Evolutionary conservation across 2,113 vertebrate species (phyloP), one percentile per base, ranked within the genome.

Genomic region (Muntiacus muntjak): DNA sequence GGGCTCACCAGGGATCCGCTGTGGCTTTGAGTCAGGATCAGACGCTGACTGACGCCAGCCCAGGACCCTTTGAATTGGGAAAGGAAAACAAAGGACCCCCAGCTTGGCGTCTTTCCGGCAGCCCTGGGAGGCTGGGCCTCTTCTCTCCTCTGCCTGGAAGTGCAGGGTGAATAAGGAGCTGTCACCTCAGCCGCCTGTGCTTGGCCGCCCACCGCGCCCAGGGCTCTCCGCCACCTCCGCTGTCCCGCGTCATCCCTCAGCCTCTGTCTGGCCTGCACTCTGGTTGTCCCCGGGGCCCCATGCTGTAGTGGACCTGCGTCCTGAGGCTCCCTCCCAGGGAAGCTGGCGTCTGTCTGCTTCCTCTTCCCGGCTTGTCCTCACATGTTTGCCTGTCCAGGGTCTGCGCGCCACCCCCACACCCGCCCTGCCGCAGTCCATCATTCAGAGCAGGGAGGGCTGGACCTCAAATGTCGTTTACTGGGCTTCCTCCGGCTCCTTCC

Each of bases 11-110:
- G 47, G 52, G 25, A 58, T 86, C 76, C 50, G 47, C 92, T 87
- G 76, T 93, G 98, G 97, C 89, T 97, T 96, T 91, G 95, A 95
- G 81, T 93, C 0, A 0, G 78, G 96, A 97, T 98, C 94, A 97
- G 97, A 97, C 8, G 4, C 36, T 52, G 50, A 87, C 82, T 50
- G 81, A 83, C 0, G 81, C 50, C 36, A 82, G 95, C 97, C 21
- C 0, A 58, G 58, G 87, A 91, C 83, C 83, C 83, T 93, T 15
- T 8, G 93, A 91, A 87, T 85, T 57, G 92, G 94, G 95, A 95
- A 94, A 84, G 54, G 64, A 87, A 96, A 93, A 97, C 97, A 97
- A 97, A 97, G 83, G 94, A 33, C 21, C 14, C 85, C 79, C 1
- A 0, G 83, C 76, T n/a, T 26, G 1, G 83, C 54, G 30, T 91